phyloP scores from a whole-genome alignment of 1,140 invertebrate species.

The Onthophagus taurus region DNA sequence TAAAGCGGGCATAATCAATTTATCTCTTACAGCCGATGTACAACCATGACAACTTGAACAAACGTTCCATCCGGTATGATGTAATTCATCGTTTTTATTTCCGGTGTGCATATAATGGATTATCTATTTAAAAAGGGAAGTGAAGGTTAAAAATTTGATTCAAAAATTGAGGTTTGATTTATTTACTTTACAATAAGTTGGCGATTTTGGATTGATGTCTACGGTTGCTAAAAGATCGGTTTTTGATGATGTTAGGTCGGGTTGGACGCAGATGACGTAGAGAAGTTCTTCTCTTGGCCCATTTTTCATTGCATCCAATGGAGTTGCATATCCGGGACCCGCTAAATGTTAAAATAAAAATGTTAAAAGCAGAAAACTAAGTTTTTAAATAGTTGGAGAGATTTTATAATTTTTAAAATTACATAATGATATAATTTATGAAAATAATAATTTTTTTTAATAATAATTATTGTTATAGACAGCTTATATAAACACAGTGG shows the following conservation, averaged over 20 bases:
- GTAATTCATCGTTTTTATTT: conserved; percentile 78
- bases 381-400: too few species aligned
- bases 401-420: too few species aligned
- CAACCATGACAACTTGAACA: conserved; percentile 76
- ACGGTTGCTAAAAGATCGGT: conserved; percentile 85
- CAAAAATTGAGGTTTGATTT: background rate
- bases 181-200: conserved; percentile 74
- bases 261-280: conserved; percentile 80
- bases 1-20: conserved; percentile 74
- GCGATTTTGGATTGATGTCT: conserved; percentile 80
- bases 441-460: too few species aligned
- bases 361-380: too few species aligned
- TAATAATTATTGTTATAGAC: too few species aligned
- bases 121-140: conserved; percentile 52
- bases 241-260: conserved; percentile 50
- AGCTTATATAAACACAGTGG: too few species aligned
- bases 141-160: background rate
- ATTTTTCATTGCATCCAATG: conserved; percentile 68
- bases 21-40: conserved; percentile 54
- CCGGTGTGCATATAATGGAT: conserved; percentile 75
- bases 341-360: too few species aligned
- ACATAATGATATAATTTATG: too few species aligned
- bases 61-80: conserved; percentile 94
- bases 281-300: conserved; percentile 76
- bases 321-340: conserved; percentile 68